These are phyloP conservation scores for Carlito syrichta DNA, from an alignment of 2,113 vertebrate genomes.

Conservation along the genomic window DNA sequence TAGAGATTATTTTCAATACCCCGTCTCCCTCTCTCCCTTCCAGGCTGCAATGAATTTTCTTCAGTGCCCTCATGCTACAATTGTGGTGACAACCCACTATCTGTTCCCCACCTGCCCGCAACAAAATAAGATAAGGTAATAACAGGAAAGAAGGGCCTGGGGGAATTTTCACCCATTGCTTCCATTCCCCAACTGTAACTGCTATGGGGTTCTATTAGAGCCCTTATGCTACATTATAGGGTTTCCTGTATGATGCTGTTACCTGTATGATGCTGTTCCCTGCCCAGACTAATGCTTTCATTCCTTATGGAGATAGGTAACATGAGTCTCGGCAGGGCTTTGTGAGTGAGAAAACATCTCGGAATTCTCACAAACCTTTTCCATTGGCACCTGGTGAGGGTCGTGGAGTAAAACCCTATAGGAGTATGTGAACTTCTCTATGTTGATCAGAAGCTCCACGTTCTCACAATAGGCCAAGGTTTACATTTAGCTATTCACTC, in stretches of 20 bases:
- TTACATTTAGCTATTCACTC: background rate
- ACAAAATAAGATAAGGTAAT: too few relatives aligned
- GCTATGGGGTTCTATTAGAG: background rate
- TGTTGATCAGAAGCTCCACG: background rate
- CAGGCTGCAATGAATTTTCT: background rate
- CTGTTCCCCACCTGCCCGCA: too few relatives aligned
- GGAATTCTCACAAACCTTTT: background rate
- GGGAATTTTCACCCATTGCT: background rate
- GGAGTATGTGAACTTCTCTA: accelerated
- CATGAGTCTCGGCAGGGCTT: background rate
- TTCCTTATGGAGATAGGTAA: background rate
- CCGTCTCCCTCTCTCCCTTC: background rate
- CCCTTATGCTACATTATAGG: background rate
- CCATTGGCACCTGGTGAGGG: accelerated
- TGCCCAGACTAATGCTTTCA: background rate
- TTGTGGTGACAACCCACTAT: too few relatives aligned
- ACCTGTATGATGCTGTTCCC: background rate
- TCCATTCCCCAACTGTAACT: background rate
- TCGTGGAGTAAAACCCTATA: background rate
- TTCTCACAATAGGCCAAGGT: background rate
- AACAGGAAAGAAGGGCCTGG: accelerated
- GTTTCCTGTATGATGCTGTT: too few relatives aligned
- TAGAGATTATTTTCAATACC: background rate
- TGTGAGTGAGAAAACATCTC: background rate
- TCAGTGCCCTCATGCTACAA: background rate